Percentiles rank a stretch among this genome's conserved stretches.
phyloP scores from a whole-genome alignment of 92 coral and sea anemone species.

The Virgularia gustaviana region DNA sequence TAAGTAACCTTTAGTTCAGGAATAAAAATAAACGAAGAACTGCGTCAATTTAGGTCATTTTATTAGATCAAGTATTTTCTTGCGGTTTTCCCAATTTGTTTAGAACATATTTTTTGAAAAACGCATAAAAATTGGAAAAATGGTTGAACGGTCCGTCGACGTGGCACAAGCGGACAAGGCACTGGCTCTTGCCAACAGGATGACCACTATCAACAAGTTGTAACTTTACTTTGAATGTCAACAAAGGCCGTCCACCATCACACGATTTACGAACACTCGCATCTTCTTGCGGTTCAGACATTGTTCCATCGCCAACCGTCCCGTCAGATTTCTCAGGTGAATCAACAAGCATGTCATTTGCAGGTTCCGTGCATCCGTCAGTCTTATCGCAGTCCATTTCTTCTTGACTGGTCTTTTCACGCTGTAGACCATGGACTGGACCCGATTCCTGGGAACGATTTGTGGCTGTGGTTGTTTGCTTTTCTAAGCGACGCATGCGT shows the following conservation, averaged over 20 bases:
- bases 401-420: background rate
- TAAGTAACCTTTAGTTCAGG: no score
- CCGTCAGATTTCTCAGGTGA: no score
- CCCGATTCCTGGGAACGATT: no score
- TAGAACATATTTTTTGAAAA: constrained; percentile 65
- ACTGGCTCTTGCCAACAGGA: background rate
- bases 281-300: no score
- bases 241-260: no score
- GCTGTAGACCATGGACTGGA: background rate
- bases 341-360: no score
- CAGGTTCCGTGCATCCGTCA: no score
- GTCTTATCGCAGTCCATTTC: background rate
- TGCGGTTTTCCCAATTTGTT: constrained; percentile 1
- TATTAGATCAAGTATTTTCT: no score
- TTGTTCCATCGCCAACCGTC: no score
- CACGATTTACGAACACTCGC: no score
- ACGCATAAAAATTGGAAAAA: constrained; percentile 79
- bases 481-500: constrained; percentile 12
- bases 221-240: constrained; percentile 3
- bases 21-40: no score
- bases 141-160: constrained; percentile 11
- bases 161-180: constrained; percentile 8
- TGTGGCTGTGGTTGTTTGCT: constrained; percentile 11
- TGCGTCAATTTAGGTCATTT: no score
- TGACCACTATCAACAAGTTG: constrained; percentile 7